Base-by-base conservation (phyloP, 2,888 invertebrate species). In the Epistrophe eligans region DNA sequence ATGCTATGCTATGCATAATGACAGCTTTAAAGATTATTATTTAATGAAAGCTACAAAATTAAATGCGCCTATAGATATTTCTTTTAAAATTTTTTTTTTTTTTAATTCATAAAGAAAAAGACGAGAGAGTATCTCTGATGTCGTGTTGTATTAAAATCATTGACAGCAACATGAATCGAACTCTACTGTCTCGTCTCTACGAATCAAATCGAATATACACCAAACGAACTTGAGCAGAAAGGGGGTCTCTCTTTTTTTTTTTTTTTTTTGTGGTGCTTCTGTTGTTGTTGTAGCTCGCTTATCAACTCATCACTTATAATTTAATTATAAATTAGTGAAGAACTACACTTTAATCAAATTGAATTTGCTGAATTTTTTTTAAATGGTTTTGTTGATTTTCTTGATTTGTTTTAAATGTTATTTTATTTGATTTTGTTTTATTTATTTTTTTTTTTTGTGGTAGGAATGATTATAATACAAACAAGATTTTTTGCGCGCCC, bases 271-370 rank as follows among this genome's bases (percentile, higher is more conserved):
- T n/a, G n/a, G 10, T 19, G 4, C 17, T 24, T 40, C 8, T 62
- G 35, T 35, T 35, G 17, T 35, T 58, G 4, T 50, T 60, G 3
- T 52, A 55, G 55, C 60, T 28, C 35, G 32, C 79, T 87, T 83
- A 87, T 83, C 87, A 83, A 7, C 60, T 50, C 72, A 82, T 87
- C 87, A 79, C 62, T 87, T 79, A 76, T 83, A 40, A 70, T 83
- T 87, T 87, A 87, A 87, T 87, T 87, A 76, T 83, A 62, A 62
- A 83, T 87, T 87, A 83, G 79, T 76, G 66, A 76, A 83, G 76
- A 83, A 72, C 83, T 79, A 70, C 50, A 70, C 70, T 70, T 40
- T 82, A 83, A 83, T 87, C 87, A 83, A 87, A 82, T 83, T 83
- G 79, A 83, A 72, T 79, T 87, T 87, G 83, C 76, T 87, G 79